Conservation (phyloP, 2,888 invertebrate species). For the Anarsia innoxiella region DNA sequence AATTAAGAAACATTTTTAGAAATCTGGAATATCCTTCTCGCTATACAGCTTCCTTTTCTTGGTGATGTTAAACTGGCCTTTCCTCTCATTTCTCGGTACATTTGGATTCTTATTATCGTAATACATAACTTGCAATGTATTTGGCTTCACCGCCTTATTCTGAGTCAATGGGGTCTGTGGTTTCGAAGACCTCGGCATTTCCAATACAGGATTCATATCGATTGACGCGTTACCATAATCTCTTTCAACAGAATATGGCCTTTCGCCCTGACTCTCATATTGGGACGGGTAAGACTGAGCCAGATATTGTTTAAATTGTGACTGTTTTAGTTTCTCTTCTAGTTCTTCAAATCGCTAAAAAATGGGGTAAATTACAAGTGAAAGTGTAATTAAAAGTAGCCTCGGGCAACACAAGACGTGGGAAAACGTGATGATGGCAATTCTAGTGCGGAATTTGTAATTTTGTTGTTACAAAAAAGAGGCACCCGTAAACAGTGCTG, state of each 20-base stretch:
- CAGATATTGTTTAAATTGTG: conserved; percentile 59
- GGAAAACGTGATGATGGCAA: conserved; percentile 11
- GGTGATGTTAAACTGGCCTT: conserved; percentile 53
- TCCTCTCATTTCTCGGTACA: conserved; percentile 37
- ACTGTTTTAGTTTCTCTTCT: conserved; percentile 64
- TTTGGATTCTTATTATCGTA: conserved; percentile 37
- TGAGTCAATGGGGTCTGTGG: conserved; percentile 19
- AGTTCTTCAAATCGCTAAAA: conserved; percentile 56
- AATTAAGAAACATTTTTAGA: conserved; percentile 30
- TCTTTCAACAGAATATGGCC: conserved; percentile 50
- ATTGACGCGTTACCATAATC: conserved; percentile 15
- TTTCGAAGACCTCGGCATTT: conserved; percentile 17
- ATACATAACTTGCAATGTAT: conserved; percentile 52
- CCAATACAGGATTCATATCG: conserved; percentile 30
- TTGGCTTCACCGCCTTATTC: conserved; percentile 33
- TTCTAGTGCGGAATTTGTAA: conserved; percentile 8
- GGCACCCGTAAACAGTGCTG: neutral
- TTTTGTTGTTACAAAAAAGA: conserved; percentile 4
- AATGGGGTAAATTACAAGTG: conserved; percentile 26
- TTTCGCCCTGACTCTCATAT: conserved; percentile 49
- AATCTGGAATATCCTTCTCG: conserved; percentile 57
- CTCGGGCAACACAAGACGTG: too few species aligned
- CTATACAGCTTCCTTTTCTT: conserved; percentile 65
- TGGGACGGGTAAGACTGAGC: conserved; percentile 46
- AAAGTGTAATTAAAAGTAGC: conserved; percentile 23